A percentile compares a stretch with the other conserved stretches of the same genome.
phyloP scores from a whole-genome alignment of 2,113 vertebrate species.

The Phoenicopterus ruber region DNA sequence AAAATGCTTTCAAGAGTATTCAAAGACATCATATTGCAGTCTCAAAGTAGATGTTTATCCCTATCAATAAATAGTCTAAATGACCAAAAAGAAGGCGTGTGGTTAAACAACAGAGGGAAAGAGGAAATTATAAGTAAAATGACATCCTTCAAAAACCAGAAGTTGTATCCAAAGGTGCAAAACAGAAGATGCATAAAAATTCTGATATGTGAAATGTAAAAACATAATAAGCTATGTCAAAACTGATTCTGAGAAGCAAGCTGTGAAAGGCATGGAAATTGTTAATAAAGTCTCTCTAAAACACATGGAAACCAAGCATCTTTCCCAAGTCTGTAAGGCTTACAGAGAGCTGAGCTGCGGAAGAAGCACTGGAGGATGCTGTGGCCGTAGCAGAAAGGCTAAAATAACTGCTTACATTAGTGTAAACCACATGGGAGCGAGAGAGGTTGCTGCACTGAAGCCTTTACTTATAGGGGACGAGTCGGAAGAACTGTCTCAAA shows the following conservation, averaged over 20 bases:
- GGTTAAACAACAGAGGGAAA: background rate
- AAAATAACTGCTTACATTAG: background rate
- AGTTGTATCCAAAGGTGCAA: background rate
- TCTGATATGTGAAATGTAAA: background rate
- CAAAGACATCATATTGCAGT: background rate
- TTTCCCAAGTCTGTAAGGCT: background rate
- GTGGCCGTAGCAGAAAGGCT: background rate
- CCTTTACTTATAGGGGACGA: background rate
- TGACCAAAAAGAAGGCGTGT: background rate
- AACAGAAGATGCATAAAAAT: background rate
- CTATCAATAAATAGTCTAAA: background rate
- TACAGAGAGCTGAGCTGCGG: background rate
- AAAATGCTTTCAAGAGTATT: background rate
- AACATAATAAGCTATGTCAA: background rate
- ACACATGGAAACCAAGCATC: background rate
- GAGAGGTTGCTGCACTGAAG: background rate
- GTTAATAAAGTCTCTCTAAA: background rate
- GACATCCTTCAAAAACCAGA: background rate
- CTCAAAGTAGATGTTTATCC: background rate
- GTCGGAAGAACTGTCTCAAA: background rate
- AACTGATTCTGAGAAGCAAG: background rate
- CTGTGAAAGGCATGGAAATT: background rate
- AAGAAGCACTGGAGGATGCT: background rate
- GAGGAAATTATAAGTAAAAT: background rate
- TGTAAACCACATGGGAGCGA: background rate